A percentile compares a stretch with the other conserved stretches of the same genome.
phyloP scores from a whole-genome alignment of 1,140 invertebrate species.

The Ceratitis capitata region DNA sequence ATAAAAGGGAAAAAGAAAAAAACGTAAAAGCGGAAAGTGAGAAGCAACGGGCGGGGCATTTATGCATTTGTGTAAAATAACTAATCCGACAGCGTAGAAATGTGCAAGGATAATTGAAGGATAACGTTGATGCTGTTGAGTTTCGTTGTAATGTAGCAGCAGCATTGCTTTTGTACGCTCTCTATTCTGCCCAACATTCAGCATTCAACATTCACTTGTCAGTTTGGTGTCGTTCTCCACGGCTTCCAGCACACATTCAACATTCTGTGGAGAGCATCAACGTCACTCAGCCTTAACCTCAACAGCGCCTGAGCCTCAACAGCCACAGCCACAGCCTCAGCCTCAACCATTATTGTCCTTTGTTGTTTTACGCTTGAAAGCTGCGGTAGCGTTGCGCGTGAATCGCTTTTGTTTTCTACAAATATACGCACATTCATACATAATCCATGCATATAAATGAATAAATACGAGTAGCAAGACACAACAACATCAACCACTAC shows the following conservation, averaged over 20 bases:
- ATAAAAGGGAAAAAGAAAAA: neutral
- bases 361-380: neutral
- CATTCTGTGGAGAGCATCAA: neutral
- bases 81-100: neutral
- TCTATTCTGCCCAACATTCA: neutral
- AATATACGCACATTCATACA: neutral
- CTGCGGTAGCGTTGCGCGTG: neutral
- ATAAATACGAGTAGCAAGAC: neutral
- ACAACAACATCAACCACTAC: neutral
- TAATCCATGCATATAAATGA: neutral
- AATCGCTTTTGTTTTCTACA: neutral
- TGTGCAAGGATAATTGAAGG: slow-evolving; percentile 26
- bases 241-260: neutral
- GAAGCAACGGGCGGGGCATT: neutral
- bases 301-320: neutral
- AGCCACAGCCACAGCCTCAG: neutral
- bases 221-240: neutral
- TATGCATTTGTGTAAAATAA: slow-evolving; percentile 2
- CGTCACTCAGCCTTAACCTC: neutral
- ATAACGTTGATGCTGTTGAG: neutral
- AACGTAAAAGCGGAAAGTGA: neutral
- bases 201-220: neutral
- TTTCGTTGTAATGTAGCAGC: neutral
- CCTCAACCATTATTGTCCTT: neutral
- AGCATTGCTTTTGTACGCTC: neutral